phyloP scores from a whole-genome alignment of 2,113 vertebrate species.

The Marmota flaviventris region DNA sequence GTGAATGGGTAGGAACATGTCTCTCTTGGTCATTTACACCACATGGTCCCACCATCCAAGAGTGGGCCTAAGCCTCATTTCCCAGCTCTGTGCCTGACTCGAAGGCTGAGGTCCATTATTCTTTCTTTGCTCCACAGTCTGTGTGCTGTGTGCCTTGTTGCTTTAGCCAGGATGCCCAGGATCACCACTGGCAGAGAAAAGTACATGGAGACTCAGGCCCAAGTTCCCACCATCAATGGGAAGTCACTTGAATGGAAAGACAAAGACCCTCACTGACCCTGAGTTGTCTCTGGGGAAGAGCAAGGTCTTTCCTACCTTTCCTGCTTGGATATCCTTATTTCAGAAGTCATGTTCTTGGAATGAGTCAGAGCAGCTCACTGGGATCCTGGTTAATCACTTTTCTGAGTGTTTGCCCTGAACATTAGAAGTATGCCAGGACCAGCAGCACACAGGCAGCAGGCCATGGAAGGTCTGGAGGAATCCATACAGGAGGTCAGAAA shows the following conservation, averaged over 20 bases:
- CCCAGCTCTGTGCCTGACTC: neutral
- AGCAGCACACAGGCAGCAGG: neutral
- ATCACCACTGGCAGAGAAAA: neutral
- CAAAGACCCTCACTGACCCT: neutral
- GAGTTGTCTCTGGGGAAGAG: neutral
- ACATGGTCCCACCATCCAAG: fast-evolving
- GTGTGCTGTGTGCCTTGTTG: neutral
- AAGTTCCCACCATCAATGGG: neutral
- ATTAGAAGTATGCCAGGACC: neutral
- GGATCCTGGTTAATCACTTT: neutral
- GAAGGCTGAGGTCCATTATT: fast-evolving
- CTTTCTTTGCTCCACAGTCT: neutral
- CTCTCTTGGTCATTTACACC: neutral
- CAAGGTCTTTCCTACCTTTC: neutral
- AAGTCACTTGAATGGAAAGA: neutral
- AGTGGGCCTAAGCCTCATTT: fast-evolving
- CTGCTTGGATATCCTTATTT: neutral
- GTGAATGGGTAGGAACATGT: neutral
- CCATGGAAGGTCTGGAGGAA: neutral
- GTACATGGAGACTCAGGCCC: neutral
- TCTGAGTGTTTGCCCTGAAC: neutral
- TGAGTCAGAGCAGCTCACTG: neutral
- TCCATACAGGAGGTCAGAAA: neutral
- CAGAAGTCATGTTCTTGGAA: neutral
- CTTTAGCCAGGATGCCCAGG: neutral